Conservation (phyloP, 2,797 vertebrate species). For the Pogonophryne albipinna region DNA sequence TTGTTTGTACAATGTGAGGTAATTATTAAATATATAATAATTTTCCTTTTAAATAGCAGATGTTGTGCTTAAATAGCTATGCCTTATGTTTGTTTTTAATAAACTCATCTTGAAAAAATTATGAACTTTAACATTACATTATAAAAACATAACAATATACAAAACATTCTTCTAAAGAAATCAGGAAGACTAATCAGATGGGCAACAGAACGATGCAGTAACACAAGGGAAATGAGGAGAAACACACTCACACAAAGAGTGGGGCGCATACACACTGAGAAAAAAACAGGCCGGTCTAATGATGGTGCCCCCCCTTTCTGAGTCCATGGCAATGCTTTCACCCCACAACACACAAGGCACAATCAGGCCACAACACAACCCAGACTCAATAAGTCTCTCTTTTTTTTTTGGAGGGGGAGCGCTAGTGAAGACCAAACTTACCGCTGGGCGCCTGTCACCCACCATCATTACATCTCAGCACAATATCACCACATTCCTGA, state of each 20-base stretch:
- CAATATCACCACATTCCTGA: constrained; percentile 82
- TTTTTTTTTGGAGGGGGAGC: constrained; percentile 65
- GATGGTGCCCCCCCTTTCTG: constrained; percentile 80
- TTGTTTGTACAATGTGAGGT: neutral
- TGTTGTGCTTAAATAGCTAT: constrained; percentile 5
- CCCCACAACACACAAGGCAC: constrained; percentile 76
- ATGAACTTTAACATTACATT: constrained; percentile 3
- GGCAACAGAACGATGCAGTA: constrained; percentile 69
- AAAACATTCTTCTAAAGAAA: constrained; percentile 57
- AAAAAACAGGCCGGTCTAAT: constrained; percentile 79
- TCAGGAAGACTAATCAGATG: constrained; percentile 61
- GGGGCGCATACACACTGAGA: constrained; percentile 57
- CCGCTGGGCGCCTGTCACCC: constrained; percentile 80
- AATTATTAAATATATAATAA: neutral
- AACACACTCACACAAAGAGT: constrained; percentile 59
- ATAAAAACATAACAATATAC: constrained; percentile 39
- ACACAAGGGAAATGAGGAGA: constrained; percentile 74
- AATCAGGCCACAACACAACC: constrained; percentile 74
- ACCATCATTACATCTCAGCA: constrained; percentile 87
- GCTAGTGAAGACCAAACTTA: constrained; percentile 84
- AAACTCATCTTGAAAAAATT: neutral
- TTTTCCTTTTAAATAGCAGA: neutral
- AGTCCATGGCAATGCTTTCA: constrained; percentile 75
- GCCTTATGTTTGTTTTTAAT: neutral
- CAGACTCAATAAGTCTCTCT: constrained; percentile 65